Percentiles rank a stretch among this genome's conserved stretches.
These are phyloP conservation scores for Bombus terrestris DNA, from an alignment of 1,140 invertebrate species.

Conservation along the genomic window DNA sequence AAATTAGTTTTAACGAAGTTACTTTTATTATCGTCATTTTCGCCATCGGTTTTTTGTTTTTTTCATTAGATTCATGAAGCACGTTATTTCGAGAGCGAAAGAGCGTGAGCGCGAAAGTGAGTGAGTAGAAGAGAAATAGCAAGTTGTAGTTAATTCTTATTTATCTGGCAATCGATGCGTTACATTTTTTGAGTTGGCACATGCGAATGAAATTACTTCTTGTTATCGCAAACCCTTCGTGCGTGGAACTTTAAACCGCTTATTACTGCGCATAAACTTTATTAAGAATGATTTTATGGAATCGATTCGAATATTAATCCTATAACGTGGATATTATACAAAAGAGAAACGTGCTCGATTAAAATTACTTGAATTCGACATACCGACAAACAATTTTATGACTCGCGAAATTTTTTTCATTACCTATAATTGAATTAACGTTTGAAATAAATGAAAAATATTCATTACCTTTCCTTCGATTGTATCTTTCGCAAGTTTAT, in stretches of 20 bases:
- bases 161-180: background rate
- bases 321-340: background rate
- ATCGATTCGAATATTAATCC: background rate
- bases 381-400: background rate
- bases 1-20: constrained; percentile 55
- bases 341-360: background rate
- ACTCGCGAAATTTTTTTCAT: background rate
- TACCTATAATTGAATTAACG: background rate
- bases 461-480: background rate
- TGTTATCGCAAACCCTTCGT: constrained; percentile 16
- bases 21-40: constrained; percentile 49
- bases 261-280: constrained; percentile 10
- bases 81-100: background rate
- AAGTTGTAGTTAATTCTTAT: background rate
- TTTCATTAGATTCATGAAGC: background rate
- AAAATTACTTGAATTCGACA: background rate
- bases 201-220: constrained; percentile 15
- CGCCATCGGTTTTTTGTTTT: constrained; percentile 5
- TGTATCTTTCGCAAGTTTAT: background rate
- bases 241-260: constrained; percentile 13
- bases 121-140: too few species aligned
- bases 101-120: background rate
- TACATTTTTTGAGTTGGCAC: constrained; percentile 18
- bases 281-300: constrained; percentile 5
- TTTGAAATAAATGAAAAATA: background rate